phyloP scores from a whole-genome alignment of 2,888 invertebrate genomes.

The Drosophila lutescens region DNA sequence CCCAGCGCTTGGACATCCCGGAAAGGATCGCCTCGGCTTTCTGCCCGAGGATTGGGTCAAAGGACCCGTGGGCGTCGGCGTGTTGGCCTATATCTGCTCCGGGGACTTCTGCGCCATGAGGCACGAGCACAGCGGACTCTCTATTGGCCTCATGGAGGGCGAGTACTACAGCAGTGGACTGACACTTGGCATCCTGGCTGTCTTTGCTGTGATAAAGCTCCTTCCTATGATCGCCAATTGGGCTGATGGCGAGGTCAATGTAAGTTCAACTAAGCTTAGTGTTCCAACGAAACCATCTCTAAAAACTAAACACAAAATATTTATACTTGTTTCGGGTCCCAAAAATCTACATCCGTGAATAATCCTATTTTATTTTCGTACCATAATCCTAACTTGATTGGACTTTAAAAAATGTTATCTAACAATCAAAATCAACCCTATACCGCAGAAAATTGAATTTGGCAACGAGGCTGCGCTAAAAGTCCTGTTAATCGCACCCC shows the following conservation, averaged over 20 bases:
- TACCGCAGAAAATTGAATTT: background rate
- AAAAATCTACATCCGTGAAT: too few relatives aligned
- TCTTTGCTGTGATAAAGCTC: background rate
- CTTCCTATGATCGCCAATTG: background rate
- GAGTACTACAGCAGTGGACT: conserved; percentile 1
- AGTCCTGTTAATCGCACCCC: background rate
- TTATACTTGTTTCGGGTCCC: too few relatives aligned
- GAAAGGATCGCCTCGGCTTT: background rate
- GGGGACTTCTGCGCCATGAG: background rate
- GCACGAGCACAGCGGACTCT: conserved; percentile 3
- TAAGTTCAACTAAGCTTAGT: background rate
- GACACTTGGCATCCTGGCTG: background rate
- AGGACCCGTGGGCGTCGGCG: conserved; percentile 4
- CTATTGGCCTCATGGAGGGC: background rate
- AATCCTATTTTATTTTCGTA: too few relatives aligned
- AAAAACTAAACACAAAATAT: too few relatives aligned
- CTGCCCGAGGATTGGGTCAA: conserved; percentile 1
- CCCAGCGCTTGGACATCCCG: background rate
- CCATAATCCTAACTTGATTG: too few relatives aligned
- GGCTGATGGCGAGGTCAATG: background rate
- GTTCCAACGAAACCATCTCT: too few relatives aligned
- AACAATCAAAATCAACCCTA: too few relatives aligned
- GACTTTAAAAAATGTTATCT: too few relatives aligned
- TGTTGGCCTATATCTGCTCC: conserved; percentile 1
- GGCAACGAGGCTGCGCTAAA: background rate